These are phyloP conservation scores for Scleropages formosus DNA, from an alignment of 2,797 vertebrate genomes.

Conservation along the genomic window DNA sequence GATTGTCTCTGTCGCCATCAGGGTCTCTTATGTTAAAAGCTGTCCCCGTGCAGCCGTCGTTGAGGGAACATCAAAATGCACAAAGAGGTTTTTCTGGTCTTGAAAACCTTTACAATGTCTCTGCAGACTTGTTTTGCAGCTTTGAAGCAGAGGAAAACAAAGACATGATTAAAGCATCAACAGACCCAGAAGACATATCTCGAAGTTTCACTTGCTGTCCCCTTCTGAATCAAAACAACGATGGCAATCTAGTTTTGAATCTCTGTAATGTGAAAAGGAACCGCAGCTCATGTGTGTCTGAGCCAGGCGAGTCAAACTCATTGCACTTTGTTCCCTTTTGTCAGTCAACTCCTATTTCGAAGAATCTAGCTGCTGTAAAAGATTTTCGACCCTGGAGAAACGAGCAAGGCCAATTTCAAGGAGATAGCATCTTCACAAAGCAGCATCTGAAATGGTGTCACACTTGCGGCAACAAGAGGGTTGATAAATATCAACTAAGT, in stretches of 20 bases:
- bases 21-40: background rate
- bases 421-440: background rate
- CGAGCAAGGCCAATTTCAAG: background rate
- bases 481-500: background rate
- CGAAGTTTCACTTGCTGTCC: background rate
- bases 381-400: background rate
- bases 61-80: constrained; percentile 35
- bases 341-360: constrained; percentile 47
- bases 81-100: constrained; percentile 30
- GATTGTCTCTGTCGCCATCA: background rate
- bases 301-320: constrained; percentile 10
- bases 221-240: background rate
- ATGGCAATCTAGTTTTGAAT: background rate
- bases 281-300: background rate
- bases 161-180: background rate
- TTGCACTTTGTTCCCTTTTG: constrained; percentile 42
- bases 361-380: background rate
- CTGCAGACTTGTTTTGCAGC: constrained; percentile 64
- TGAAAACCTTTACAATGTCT: constrained; percentile 59
- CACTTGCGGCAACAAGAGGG: constrained; percentile 1
- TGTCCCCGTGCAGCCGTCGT: background rate
- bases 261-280: background rate
- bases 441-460: constrained; percentile 1
- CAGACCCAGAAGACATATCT: background rate
- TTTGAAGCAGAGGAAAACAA: constrained; percentile 30